Evolutionary conservation across 2,888 invertebrate genomes (phyloP), one percentile per base, ranked within the genome.

Genomic region (Aromia moschata): DNA sequence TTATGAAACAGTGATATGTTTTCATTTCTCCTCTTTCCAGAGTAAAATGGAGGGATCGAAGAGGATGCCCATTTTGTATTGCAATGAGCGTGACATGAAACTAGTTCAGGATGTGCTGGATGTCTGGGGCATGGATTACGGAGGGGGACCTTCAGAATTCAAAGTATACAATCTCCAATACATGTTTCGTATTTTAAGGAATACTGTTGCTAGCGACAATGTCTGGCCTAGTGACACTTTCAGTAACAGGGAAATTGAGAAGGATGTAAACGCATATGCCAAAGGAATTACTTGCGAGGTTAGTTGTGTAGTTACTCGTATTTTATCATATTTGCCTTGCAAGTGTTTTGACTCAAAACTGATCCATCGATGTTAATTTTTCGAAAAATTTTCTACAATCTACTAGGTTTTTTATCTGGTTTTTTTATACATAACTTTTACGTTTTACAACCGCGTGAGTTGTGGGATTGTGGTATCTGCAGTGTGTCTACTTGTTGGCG

Each of bases 201-300:
- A 79, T 51, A 63, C 70, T 9, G 67, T 65, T 1, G 67, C 70
- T 14, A 67, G 62, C 7, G 57, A 66, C 4, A 31, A 36, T 4
- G 68, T 71, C 16, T 71, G 72, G 71, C 60, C 58, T 0, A 55
- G 65, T 0, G 64, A 71, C 14, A 70, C 74, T 3, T 68, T 67
- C 36, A 78, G 79, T 5, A 67, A 70, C 16, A 57, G 68, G 1
- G 79, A 80, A 64, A 68, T 83, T n/a, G 70, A 71, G 9, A 82
- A 78, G 60, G 82, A 83, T 60, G 44, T 70, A 0, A 82, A 79
- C 62, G 69, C 72, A 16, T 77, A 70, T 38, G 69, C 70, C 1
- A 44, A 52, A 4, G 74, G 76, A 2, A 72, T 82, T 18, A 77
- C 78, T 14, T 83, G 83, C 55, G 65, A 73, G 0, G 82, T 83